Base-by-base conservation (phyloP, 2,113 vertebrate genomes). In the Eubucco bourcierii region DNA sequence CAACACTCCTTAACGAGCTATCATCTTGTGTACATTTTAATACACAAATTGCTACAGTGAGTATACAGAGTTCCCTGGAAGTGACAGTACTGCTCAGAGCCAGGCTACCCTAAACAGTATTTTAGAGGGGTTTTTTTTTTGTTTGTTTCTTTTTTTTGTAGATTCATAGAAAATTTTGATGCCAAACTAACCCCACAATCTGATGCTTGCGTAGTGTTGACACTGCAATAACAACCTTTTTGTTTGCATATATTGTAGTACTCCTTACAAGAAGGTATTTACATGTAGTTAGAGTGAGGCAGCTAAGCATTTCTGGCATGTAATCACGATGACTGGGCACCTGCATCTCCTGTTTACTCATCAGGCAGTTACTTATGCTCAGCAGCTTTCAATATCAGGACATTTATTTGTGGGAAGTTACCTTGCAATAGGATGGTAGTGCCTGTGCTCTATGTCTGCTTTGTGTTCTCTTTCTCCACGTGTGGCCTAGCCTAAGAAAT, bases 21-120 rank as follows among this genome's bases (percentile, higher is more conserved):
- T 94, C 90, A 84, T 87, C 87, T 91, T 92, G 78, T 92, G 71
- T 93, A 95, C 67, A 5, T 95, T 93, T 91, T 91, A 83, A 87
- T 95, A 95, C 97, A 74, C 86, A 66, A 50, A 67, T 79, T 86
- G 90, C 78, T 89, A 6, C 56, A 29, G 63, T 67, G 44, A 34
- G 65, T 50, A 17, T 64, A 60, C 21, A 66, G 82, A 80, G 63
- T 27, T 90, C 25, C 68, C 28, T 52, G 84, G 79, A 89, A 90
- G 55, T 39, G 64, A 53, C 19, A 59, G 44, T 20, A 75, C 64
- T 84, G 63, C 80, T 80, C 39, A 66, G 27, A 52, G 44, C 61
- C 60, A 41, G 41, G 56, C n/a, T 88, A 46, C 21, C 67, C 67
- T 28, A 12, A 74, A 27, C 29, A 34, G 6, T 28, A 19, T 47